These are phyloP conservation scores for Leuciscus idus DNA, from an alignment of 2,113 vertebrate species.

Conservation along the genomic window DNA sequence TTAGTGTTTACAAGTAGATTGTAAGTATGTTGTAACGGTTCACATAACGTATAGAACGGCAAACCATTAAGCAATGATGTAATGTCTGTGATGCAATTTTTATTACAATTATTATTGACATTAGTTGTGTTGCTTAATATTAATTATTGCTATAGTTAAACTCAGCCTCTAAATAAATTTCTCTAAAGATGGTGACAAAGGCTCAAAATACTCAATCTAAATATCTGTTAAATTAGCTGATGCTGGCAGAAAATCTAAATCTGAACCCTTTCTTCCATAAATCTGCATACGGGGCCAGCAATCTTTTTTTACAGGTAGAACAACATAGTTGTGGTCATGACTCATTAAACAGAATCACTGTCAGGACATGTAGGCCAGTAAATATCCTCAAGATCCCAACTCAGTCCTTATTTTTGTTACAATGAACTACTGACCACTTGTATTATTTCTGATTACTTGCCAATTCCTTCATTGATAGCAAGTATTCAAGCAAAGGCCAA, in stretches of 20 bases:
- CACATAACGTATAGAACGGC: not conserved
- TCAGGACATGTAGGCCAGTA: slow-evolving; percentile 31
- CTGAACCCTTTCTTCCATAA: slow-evolving; percentile 6
- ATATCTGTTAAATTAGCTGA: slow-evolving; percentile 6
- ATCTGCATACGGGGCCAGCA: not conserved
- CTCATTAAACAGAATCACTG: slow-evolving; percentile 52
- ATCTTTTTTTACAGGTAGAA: not conserved
- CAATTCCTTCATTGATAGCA: not conserved
- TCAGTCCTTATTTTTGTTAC: not conserved
- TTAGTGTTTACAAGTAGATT: not conserved
- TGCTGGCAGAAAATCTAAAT: not conserved
- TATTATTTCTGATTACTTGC: not conserved
- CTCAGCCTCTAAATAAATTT: not conserved
- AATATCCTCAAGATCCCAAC: not conserved
- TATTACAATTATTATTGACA: not conserved
- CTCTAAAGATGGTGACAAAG: not conserved
- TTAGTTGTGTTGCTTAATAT: not conserved
- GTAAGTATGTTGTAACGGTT: not conserved
- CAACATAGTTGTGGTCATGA: slow-evolving; percentile 48
- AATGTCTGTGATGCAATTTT: not conserved
- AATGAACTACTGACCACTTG: not conserved
- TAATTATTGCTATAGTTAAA: not conserved
- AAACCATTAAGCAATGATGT: too few relatives aligned
- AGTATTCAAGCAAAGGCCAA: not conserved
- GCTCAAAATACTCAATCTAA: not conserved